Conservation (phyloP, 2,888 invertebrate species). For the Margaritifera margaritifera region DNA sequence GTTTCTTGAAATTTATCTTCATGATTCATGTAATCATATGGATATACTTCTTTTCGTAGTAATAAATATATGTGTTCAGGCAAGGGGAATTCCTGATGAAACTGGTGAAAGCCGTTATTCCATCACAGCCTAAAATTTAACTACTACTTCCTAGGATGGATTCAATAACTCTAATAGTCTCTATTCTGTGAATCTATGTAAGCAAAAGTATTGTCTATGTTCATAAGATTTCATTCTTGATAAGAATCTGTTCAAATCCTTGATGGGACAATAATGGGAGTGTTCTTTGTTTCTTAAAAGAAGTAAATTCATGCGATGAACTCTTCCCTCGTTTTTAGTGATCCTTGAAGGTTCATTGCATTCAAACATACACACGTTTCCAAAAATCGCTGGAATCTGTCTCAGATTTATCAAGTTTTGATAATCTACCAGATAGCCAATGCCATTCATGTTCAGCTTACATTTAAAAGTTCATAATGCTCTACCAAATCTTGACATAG, state of each 20-base stretch:
- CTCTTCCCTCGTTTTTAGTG: slow-evolving; percentile 9
- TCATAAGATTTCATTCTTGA: slow-evolving; percentile 13
- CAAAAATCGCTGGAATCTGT: slow-evolving; percentile 26
- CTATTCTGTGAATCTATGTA: slow-evolving; percentile 24
- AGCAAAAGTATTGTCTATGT: slow-evolving; percentile 16
- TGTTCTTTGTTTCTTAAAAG: slow-evolving; percentile 17
- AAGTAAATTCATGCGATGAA: slow-evolving; percentile 34
- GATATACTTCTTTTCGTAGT: slow-evolving; percentile 15
- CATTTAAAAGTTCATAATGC: slow-evolving; percentile 17
- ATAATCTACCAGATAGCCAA: slow-evolving; percentile 23
- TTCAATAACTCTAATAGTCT: too few species aligned
- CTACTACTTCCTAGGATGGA: too few species aligned
- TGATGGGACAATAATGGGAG: slow-evolving; percentile 33
- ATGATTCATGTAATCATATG: slow-evolving; percentile 16
- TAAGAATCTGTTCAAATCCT: slow-evolving; percentile 28
- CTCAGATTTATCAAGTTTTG: too few species aligned
- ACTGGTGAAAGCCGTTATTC: too few species aligned
- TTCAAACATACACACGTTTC: slow-evolving; percentile 35
- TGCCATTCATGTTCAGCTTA: slow-evolving; percentile 23
- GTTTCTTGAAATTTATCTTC: slow-evolving; percentile 7
- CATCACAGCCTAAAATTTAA: too few species aligned
- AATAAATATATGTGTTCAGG: too few species aligned
- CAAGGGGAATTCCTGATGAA: too few species aligned
- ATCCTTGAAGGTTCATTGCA: slow-evolving; percentile 28
- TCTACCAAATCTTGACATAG: slow-evolving; percentile 6